phyloP scores from a whole-genome alignment of 1,140 invertebrate genomes.

The Neodiprion fabricii region DNA sequence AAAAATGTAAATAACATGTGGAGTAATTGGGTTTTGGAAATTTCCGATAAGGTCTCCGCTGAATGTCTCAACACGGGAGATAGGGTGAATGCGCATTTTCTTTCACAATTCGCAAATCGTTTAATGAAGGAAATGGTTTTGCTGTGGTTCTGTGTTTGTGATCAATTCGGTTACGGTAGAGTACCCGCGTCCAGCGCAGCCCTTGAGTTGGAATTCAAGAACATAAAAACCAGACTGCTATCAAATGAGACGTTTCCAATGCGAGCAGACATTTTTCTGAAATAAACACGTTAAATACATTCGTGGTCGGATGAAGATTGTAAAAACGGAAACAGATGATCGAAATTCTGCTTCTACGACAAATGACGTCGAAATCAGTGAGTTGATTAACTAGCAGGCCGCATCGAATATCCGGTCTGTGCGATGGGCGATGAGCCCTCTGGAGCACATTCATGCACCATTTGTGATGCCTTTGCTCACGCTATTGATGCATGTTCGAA shows the following conservation, averaged over 20 bases:
- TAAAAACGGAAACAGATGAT: neutral
- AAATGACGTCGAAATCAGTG: neutral
- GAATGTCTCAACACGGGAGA: neutral
- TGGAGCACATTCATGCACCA: conserved; percentile 25
- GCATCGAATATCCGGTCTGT: neutral
- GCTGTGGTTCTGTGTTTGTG: conserved; percentile 18
- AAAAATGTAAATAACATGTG: neutral
- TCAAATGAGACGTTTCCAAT: conserved; percentile 22
- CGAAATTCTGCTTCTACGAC: neutral
- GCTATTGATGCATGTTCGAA: conserved; percentile 23
- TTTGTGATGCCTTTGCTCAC: conserved; percentile 23
- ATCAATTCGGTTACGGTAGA: conserved; percentile 25
- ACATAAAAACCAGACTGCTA: conserved; percentile 22
- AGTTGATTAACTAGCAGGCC: neutral
- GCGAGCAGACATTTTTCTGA: conserved; percentile 28
- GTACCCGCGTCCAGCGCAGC: conserved; percentile 22
- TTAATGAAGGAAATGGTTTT: conserved; percentile 10
- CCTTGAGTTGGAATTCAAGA: conserved; percentile 22
- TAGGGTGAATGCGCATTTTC: conserved; percentile 15
- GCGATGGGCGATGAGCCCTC: neutral
- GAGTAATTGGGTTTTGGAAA: neutral
- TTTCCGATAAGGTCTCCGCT: neutral
- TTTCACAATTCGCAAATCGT: conserved; percentile 7
- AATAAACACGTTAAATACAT: conserved; percentile 24
- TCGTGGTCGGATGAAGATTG: conserved; percentile 20